phyloP scores from a whole-genome alignment of 2,888 invertebrate species.

The Palloptera scutellata region DNA sequence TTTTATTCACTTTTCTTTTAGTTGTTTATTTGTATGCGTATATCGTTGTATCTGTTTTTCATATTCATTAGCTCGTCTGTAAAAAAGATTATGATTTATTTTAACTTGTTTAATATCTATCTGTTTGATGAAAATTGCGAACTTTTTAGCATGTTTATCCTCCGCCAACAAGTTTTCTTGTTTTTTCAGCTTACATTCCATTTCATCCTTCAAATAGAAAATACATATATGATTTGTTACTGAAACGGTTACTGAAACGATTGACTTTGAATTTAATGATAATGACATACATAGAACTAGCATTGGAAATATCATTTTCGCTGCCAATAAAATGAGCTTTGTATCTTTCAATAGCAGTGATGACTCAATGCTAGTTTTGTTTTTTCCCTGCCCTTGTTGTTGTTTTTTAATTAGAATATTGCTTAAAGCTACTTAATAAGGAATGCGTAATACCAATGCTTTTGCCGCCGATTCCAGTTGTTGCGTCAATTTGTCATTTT shows the following conservation, averaged over 20 bases:
- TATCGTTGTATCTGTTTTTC: slow-evolving; percentile 48
- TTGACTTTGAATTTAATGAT: no score
- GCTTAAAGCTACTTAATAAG: no score
- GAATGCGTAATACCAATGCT: slow-evolving; percentile 42
- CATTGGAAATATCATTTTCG: no score
- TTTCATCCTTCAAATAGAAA: slow-evolving; percentile 59
- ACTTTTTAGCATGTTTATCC: slow-evolving; percentile 67
- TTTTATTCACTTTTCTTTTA: slow-evolving; percentile 47
- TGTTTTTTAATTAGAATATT: no score
- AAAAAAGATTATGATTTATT: slow-evolving; percentile 7
- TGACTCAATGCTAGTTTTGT: no score
- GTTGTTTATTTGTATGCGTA: slow-evolving; percentile 40
- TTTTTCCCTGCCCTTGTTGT: no score
- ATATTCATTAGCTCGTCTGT: slow-evolving; percentile 42
- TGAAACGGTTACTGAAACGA: no score
- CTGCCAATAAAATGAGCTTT: no score
- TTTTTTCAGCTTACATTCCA: slow-evolving; percentile 70
- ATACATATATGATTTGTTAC: not conserved
- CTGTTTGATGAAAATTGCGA: not conserved
- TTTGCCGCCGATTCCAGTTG: slow-evolving; percentile 54
- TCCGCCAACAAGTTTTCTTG: slow-evolving; percentile 69
- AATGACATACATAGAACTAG: no score
- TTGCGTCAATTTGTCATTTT: slow-evolving; percentile 49
- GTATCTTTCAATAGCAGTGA: no score
- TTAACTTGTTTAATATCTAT: not conserved